These are phyloP conservation scores for Manacus vitellinus DNA, from an alignment of 2,113 vertebrate species.

Conservation along the genomic window DNA sequence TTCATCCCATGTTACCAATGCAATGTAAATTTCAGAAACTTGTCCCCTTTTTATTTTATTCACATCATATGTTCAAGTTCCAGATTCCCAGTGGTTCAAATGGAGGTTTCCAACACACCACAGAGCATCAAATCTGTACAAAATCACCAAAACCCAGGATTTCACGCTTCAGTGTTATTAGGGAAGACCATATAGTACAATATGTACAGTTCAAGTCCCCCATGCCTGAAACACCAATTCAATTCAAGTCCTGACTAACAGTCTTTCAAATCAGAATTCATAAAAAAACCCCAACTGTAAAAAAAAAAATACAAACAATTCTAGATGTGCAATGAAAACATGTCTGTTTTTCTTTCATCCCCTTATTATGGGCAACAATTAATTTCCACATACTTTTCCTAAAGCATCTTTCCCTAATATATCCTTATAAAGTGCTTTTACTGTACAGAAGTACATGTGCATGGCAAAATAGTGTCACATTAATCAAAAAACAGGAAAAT, in stretches of 20 bases:
- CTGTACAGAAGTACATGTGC: accelerated
- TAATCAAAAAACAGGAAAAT: neutral
- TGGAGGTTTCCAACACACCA: neutral
- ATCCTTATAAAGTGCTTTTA: neutral
- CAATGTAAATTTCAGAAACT: neutral
- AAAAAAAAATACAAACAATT: neutral
- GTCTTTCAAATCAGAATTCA: neutral
- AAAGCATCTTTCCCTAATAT: neutral
- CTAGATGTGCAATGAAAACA: neutral
- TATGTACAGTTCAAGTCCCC: neutral
- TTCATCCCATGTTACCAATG: neutral
- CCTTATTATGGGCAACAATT: neutral
- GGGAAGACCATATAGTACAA: neutral
- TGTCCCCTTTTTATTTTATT: neutral
- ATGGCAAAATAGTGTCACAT: neutral
- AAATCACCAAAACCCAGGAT: neutral
- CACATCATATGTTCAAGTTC: neutral
- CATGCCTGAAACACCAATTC: neutral
- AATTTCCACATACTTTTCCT: neutral
- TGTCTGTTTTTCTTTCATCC: neutral
- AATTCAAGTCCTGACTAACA: neutral
- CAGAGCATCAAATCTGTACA: neutral
- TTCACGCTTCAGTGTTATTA: neutral
- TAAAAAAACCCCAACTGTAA: neutral
- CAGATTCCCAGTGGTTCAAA: neutral